Conservation (phyloP, 2,113 vertebrate species). For the Calyptomena viridis region DNA sequence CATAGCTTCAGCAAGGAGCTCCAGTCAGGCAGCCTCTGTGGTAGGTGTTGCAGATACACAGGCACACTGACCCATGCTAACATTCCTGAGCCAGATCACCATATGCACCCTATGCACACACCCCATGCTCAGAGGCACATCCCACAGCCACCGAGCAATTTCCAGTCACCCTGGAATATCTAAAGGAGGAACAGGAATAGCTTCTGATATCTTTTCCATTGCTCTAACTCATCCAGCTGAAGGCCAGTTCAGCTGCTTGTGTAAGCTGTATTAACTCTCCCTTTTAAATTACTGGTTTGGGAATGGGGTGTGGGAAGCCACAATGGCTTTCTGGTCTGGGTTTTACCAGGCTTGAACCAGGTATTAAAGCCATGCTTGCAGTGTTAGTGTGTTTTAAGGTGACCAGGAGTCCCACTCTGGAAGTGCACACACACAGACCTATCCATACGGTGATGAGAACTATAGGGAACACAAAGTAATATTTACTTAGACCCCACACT, state of each 20-base stretch:
- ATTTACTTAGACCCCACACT: neutral
- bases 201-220: neutral
- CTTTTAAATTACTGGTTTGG: neutral
- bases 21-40: neutral
- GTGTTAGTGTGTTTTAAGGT: neutral
- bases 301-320: neutral
- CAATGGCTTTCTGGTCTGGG: neutral
- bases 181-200: neutral
- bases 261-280: neutral
- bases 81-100: neutral
- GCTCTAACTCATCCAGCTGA: neutral
- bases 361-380: neutral
- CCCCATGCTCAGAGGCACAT: neutral
- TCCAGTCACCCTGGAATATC: neutral
- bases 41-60: neutral
- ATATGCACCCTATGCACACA: rapidly evolving
- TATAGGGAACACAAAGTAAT: neutral
- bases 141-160: neutral
- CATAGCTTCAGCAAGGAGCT: neutral
- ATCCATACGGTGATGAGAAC: neutral
- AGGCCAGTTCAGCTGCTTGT: neutral
- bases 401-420: neutral
- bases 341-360: neutral
- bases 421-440: neutral
- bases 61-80: neutral